Base-by-base conservation (phyloP, 2,888 invertebrate genomes). In the Junonia oenone region DNA sequence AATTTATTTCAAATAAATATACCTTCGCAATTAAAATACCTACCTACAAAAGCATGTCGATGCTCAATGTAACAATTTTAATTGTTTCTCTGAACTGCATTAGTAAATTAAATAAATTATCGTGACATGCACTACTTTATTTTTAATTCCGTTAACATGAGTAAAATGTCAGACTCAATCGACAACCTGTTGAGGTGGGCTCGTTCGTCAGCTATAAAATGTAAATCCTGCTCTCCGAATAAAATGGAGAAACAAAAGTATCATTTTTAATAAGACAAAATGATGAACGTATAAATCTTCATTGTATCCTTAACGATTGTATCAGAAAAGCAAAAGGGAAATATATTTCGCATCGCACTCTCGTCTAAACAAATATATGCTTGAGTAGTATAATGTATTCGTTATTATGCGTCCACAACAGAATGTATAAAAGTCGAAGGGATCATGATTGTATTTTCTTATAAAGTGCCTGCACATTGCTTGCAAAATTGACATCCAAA, bases 401-500 rank as follows among this genome's bases (percentile, higher is more conserved):
- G 71, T 78, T 76, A 75, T 78, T 81, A 83, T 83, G 78, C 77
- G 69, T 74, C 73, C 73, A 71, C 70, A 75, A 73, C 71, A 70
- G 77, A 79, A 81, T 78, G 74, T 73, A 73, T 68, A 76, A 79
- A 63, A 69, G 72, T 72, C 71, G 68, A 71, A 75, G 68, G 70
- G 64, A 69, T 72, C 78, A 75, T 78, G 78, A 80, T 79, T 79
- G 79, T 84, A 81, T 86, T 85, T 76, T 81, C 72, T 82, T 84
- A 78, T 81, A 83, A 81, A 84, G 76, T 85, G 77, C 76, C 76
- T 78, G 78, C 79, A 79, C 81, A 81, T 83, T 83, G 78, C 76
- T 77, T 80, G 78, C 84, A 81, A 90, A 89, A 84, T 87, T 87
- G 87, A 86, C 88, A 87, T 83, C 80, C 85, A 90, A 90, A 91